phyloP scores from a whole-genome alignment of 2,113 vertebrate genomes.

The Hydropotes inermis region DNA sequence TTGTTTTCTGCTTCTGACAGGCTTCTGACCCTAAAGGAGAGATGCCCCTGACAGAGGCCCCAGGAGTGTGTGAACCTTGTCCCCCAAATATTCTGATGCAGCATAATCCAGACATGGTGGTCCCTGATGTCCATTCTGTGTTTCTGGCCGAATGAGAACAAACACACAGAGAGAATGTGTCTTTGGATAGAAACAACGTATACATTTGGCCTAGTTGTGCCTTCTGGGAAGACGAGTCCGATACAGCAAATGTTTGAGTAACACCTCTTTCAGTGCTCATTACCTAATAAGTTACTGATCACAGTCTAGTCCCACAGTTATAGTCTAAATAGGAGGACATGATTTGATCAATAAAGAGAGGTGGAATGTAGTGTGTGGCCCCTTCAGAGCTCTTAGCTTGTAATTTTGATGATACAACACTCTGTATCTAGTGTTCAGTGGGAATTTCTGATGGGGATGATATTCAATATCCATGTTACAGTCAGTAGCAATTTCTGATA shows the following conservation, averaged over 20 bases:
- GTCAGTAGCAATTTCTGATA: background rate
- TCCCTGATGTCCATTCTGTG: background rate
- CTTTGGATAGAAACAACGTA: background rate
- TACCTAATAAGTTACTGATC: accelerated
- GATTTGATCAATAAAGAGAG: background rate
- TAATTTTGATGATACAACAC: background rate
- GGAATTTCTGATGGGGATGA: background rate
- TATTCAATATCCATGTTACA: background rate
- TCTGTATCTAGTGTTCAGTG: background rate
- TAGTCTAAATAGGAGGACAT: background rate
- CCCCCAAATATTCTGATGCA: background rate
- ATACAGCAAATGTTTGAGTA: background rate
- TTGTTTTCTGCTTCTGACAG: background rate
- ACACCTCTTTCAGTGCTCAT: background rate
- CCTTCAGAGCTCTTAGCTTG: background rate
- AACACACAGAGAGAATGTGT: accelerated
- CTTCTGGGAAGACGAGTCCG: background rate
- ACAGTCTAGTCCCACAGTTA: background rate
- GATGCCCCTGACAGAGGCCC: too few relatives aligned
- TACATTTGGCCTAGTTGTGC: accelerated
- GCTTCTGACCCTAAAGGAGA: background rate
- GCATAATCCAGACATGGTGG: background rate
- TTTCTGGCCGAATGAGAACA: background rate
- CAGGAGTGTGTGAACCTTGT: background rate
- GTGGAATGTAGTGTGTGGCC: background rate